phyloP scores from a whole-genome alignment of 1,140 invertebrate genomes.

The Drosophila burlai region DNA sequence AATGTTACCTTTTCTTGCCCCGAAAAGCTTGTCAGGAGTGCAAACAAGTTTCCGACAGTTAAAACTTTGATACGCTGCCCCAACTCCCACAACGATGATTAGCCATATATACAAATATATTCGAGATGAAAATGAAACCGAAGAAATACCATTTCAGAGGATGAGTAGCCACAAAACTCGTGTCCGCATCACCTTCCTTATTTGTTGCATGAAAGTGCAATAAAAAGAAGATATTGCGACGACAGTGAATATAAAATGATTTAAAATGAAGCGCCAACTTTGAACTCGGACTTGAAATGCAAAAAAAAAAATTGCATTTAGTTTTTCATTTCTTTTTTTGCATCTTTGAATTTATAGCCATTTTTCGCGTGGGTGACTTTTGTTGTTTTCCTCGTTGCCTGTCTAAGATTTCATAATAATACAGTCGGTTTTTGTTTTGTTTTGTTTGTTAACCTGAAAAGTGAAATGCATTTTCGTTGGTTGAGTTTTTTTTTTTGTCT shows the following conservation, averaged over 20 bases:
- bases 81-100: conserved; percentile 45
- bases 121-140: conserved; percentile 42
- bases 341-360: conserved; percentile 50
- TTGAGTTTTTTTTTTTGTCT: neutral
- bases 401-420: conserved; percentile 62
- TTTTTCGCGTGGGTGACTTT: conserved; percentile 67
- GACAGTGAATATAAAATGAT: conserved; percentile 64
- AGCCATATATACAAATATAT: conserved; percentile 23
- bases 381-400: conserved; percentile 28
- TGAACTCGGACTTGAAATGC: conserved; percentile 67
- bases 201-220: conserved; percentile 51
- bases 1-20: conserved; percentile 44
- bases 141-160: conserved; percentile 35
- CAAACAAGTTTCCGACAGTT: conserved; percentile 54
- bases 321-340: conserved; percentile 9
- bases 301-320: conserved; percentile 15
- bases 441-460: conserved; percentile 73
- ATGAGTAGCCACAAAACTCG: conserved; percentile 48
- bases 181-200: conserved; percentile 45
- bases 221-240: conserved; percentile 48
- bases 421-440: conserved; percentile 48
- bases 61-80: conserved; percentile 19
- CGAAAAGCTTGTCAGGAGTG: conserved; percentile 41
- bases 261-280: conserved; percentile 69
- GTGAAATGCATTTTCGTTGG: conserved; percentile 75